Evolutionary conservation across 2,797 vertebrate species (phyloP).

Genomic region (Neoniphon sammara): DNA sequence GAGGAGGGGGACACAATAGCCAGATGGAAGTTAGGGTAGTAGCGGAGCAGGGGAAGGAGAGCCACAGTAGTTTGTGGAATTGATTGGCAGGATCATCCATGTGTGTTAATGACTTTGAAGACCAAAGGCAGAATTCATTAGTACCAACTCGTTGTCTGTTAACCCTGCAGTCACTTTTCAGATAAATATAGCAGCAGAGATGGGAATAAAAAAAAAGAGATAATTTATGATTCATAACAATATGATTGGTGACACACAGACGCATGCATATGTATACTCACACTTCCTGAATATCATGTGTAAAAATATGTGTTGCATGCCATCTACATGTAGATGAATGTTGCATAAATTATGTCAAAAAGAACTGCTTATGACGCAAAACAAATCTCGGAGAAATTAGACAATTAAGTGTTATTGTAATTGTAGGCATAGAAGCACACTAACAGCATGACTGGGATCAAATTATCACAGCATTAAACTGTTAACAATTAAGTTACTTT

Average conservation of each 20-base stretch:
- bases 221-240: conserved; percentile 31
- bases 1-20: conserved; percentile 41
- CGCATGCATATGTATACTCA: conserved; percentile 23
- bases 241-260: conserved; percentile 23
- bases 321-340: conserved; percentile 25
- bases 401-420: conserved; percentile 25
- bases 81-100: conserved; percentile 46
- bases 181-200: conserved; percentile 34
- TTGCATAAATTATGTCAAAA: conserved; percentile 2
- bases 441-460: conserved; percentile 25
- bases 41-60: not conserved
- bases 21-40: conserved; percentile 13
- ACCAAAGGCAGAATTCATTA: conserved; percentile 56
- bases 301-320: conserved; percentile 3
- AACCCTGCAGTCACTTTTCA: conserved; percentile 41
- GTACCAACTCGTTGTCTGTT: conserved; percentile 46
- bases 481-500: conserved; percentile 36
- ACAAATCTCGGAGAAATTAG: conserved; percentile 39
- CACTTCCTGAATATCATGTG: conserved; percentile 7
- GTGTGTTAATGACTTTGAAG: conserved; percentile 52
- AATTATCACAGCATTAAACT: conserved; percentile 17
- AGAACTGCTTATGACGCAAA: conserved; percentile 24
- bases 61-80: conserved; percentile 28
- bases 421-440: conserved; percentile 18
- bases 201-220: conserved; percentile 20